Percentiles rank a stretch among this genome's conserved stretches.
Evolutionary conservation across 2,888 invertebrate genomes (phyloP).

Genomic region (Ennomos quercinarius): DNA sequence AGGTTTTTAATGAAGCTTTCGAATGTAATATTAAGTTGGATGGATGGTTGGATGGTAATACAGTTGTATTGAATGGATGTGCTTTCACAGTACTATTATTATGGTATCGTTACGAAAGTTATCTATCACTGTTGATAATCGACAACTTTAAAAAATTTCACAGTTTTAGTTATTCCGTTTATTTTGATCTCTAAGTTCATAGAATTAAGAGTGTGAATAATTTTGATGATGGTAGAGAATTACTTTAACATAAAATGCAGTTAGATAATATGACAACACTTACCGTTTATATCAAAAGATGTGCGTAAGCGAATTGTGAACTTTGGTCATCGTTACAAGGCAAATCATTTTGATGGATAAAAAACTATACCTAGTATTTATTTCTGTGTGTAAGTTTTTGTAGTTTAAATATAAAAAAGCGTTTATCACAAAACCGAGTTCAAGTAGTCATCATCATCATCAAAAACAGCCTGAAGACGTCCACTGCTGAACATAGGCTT

Average conservation of each 20-base stretch:
- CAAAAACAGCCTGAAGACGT: too few species aligned
- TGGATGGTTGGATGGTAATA: conserved; percentile 41
- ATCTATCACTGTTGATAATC: conserved; percentile 27
- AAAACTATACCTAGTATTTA: too few species aligned
- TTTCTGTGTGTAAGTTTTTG: too few species aligned
- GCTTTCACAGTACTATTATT: conserved; percentile 67
- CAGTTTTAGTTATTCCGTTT: not conserved
- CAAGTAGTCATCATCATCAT: too few species aligned
- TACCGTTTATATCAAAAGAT: conserved; percentile 19
- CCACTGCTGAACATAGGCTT: too few species aligned
- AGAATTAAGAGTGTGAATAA: not conserved
- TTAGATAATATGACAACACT: conserved; percentile 19
- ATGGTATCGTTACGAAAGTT: conserved; percentile 60
- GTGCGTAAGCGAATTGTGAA: conserved; percentile 17
- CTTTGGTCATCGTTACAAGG: conserved; percentile 5
- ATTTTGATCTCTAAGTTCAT: conserved; percentile 21
- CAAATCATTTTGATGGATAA: not conserved
- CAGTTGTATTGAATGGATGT: conserved; percentile 47
- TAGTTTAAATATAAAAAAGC: too few species aligned
- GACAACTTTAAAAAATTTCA: conserved; percentile 8
- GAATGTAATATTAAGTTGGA: not conserved
- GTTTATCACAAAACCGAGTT: too few species aligned
- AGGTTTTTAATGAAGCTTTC: not conserved
- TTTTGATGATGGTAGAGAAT: not conserved
- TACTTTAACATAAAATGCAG: conserved; percentile 7